These are phyloP conservation scores for Psittacara wagleri DNA, from an alignment of 2,113 vertebrate species.

Conservation along the genomic window DNA sequence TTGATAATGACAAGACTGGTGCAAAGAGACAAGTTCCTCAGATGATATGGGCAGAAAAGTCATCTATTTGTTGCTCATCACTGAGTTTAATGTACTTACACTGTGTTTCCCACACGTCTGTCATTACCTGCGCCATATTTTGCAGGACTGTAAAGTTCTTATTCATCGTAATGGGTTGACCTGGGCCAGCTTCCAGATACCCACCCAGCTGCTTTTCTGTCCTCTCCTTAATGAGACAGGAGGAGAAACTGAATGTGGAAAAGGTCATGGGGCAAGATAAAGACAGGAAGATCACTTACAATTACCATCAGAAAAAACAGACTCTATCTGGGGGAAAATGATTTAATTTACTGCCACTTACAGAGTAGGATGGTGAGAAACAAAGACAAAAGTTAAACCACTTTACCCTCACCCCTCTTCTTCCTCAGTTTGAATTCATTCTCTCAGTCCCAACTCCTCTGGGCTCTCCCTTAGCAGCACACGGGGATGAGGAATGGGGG, in stretches of 20 bases:
- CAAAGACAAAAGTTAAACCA: background rate
- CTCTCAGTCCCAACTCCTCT: background rate
- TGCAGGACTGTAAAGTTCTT: background rate
- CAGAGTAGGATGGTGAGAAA: background rate
- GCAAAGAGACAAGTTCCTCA: background rate
- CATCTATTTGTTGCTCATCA: background rate
- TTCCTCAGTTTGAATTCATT: background rate
- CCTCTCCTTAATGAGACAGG: background rate
- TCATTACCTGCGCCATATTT: background rate
- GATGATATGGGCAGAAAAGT: background rate
- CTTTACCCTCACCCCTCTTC: background rate
- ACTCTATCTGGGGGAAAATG: background rate
- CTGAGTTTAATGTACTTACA: background rate
- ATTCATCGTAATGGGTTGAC: background rate
- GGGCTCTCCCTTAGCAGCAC: rapidly evolving
- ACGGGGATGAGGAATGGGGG: background rate
- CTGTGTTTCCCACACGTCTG: background rate
- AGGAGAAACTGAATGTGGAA: background rate
- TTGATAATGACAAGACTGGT: background rate
- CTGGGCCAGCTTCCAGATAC: background rate
- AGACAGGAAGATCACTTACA: background rate
- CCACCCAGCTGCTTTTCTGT: background rate
- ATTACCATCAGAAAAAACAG: background rate
- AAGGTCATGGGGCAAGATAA: background rate
- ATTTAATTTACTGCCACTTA: background rate